Percentiles rank a stretch among this genome's conserved stretches.
These are phyloP conservation scores for Salvelinus namaycush DNA, from an alignment of 2,113 vertebrate species.

Conservation along the genomic window DNA sequence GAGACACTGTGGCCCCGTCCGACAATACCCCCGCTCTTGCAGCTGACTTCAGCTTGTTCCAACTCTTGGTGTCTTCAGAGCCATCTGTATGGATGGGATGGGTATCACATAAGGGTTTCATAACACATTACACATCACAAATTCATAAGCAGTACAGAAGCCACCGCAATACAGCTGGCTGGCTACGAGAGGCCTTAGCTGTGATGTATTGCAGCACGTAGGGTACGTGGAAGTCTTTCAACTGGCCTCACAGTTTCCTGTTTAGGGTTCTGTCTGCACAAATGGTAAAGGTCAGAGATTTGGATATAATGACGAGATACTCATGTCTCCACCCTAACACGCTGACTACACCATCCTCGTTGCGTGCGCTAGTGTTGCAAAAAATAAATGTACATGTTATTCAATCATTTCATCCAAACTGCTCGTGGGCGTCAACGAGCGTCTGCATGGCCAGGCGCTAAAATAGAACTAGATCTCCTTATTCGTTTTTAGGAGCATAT, in stretches of 20 bases:
- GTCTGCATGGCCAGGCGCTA: no score
- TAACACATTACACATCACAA: neutral
- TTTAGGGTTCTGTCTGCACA: constrained; percentile 41
- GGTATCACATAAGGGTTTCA: neutral
- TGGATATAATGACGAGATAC: no score
- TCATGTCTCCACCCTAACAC: no score
- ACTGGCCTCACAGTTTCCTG: constrained; percentile 57
- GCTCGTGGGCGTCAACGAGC: no score
- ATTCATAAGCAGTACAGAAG: neutral
- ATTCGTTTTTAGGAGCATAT: no score
- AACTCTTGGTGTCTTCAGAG: constrained; percentile 67
- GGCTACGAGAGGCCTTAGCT: constrained; percentile 38
- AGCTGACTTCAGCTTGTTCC: constrained; percentile 55
- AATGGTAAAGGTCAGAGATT: no score
- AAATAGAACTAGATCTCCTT: no score
- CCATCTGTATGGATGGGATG: constrained; percentile 64
- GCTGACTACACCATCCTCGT: no score
- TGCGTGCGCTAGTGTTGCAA: no score
- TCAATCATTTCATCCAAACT: no score
- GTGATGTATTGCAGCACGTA: constrained; percentile 61
- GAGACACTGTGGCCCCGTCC: no score
- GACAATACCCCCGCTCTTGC: neutral
- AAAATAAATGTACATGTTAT: no score
- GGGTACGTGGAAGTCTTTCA: constrained; percentile 61
- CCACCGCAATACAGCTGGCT: constrained; percentile 38